Percentiles rank a stretch among this genome's conserved stretches.
Conservation (phyloP, 2,888 invertebrate genomes). For the Ophion costatus region DNA sequence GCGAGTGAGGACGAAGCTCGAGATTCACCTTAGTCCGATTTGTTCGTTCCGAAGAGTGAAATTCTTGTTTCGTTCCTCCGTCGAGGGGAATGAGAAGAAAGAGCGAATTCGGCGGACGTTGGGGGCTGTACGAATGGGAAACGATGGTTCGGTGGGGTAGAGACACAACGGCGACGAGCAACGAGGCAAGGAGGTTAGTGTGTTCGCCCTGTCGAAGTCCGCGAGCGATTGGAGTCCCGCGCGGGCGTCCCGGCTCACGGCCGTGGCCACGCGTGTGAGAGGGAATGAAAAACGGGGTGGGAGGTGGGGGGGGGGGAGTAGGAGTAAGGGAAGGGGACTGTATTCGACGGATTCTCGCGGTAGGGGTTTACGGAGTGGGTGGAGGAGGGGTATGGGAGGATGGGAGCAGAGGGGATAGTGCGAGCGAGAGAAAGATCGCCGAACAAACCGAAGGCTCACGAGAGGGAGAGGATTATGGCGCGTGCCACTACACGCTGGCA, state of each 20-base stretch:
- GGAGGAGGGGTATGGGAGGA: conserved; percentile 79
- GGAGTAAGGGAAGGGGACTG: conserved; percentile 73
- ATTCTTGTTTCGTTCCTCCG: neutral
- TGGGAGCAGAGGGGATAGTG: conserved; percentile 84
- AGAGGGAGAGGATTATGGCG: conserved; percentile 78
- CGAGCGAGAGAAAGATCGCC: conserved; percentile 82
- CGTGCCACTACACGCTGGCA: conserved; percentile 82
- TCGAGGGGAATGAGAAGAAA: neutral
- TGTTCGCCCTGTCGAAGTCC: conserved; percentile 80
- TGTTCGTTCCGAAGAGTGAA: neutral
- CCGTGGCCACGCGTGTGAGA: conserved; percentile 81
- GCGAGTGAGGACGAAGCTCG: neutral
- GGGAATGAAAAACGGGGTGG: conserved; percentile 67
- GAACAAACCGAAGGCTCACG: conserved; percentile 73
- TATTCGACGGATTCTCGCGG: conserved; percentile 70
- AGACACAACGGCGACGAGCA: conserved; percentile 19
- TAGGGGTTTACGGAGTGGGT: conserved; percentile 70
- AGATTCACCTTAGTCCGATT: neutral
- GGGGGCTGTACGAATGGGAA: neutral
- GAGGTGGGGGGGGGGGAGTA: conserved; percentile 68
- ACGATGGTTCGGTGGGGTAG: neutral
- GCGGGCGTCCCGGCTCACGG: conserved; percentile 78
- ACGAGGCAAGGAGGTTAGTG: conserved; percentile 51
- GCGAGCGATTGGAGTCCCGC: conserved; percentile 82
- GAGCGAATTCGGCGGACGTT: neutral